phyloP scores from a whole-genome alignment of 2,888 invertebrate species.

The Amphipyra berbera region DNA sequence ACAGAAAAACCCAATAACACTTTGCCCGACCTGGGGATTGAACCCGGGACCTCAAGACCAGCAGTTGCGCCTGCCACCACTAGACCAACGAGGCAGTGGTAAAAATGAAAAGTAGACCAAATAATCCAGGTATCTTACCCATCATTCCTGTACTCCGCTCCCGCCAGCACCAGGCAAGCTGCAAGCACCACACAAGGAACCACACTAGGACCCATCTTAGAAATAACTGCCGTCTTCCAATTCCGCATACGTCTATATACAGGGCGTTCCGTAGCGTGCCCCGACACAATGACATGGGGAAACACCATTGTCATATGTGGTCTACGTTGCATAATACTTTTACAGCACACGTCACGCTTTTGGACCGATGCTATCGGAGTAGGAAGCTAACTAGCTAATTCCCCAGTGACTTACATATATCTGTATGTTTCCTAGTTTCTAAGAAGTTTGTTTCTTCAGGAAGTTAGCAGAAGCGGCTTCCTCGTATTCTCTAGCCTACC shows the following conservation, averaged over 20 bases:
- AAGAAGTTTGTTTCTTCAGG: neutral
- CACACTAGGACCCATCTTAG: slow-evolving; percentile 74
- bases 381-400: slow-evolving; percentile 66
- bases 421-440: slow-evolving; percentile 36
- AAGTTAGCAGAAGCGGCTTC: slow-evolving; percentile 1
- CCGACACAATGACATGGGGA: slow-evolving; percentile 85
- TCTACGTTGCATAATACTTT: slow-evolving; percentile 74
- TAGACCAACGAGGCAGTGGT: too few relatives aligned
- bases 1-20: too few relatives aligned
- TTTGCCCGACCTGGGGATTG: too few relatives aligned
- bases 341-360: slow-evolving; percentile 70
- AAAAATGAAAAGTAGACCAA: neutral
- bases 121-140: slow-evolving; percentile 71
- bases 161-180: slow-evolving; percentile 53
- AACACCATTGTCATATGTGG: slow-evolving; percentile 78
- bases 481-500: neutral
- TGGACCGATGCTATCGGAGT: slow-evolving; percentile 71
- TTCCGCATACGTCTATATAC: slow-evolving; percentile 81
- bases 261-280: slow-evolving; percentile 80
- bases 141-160: slow-evolving; percentile 78
- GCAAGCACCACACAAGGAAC: slow-evolving; percentile 54
- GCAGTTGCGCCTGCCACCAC: too few relatives aligned
- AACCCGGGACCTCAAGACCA: too few relatives aligned
- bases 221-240: slow-evolving; percentile 73
- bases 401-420: slow-evolving; percentile 52